These are phyloP conservation scores for Ceratitis capitata DNA, from an alignment of 1,140 invertebrate species.

Conservation along the genomic window DNA sequence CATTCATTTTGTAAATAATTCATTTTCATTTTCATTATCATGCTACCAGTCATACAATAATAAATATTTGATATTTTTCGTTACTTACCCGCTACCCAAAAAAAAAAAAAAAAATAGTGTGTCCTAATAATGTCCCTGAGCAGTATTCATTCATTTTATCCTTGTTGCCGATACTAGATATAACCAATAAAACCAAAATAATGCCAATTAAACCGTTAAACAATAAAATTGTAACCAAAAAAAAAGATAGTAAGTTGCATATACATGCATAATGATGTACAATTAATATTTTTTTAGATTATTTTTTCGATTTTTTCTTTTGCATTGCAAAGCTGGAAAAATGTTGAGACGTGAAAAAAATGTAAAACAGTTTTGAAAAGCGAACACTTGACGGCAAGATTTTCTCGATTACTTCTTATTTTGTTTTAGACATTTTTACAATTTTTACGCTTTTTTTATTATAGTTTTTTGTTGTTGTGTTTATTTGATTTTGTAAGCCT, in stretches of 20 bases:
- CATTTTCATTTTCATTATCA: constrained; percentile 13
- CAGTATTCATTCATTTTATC: background rate
- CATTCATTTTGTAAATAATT: constrained; percentile 34
- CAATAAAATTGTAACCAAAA: background rate
- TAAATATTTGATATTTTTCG: background rate
- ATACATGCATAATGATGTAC: background rate
- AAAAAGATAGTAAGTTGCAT: background rate
- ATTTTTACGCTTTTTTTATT: background rate
- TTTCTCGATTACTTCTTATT: background rate
- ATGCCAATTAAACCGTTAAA: background rate
- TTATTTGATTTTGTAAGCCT: constrained; percentile 45
- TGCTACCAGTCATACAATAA: background rate
- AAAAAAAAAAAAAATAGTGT: background rate
- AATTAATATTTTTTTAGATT: background rate
- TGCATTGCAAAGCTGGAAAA: background rate
- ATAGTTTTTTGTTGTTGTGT: constrained; percentile 37
- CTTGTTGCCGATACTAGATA: constrained; percentile 11
- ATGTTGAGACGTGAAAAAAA: background rate
- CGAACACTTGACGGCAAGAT: background rate
- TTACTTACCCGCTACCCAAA: no score
- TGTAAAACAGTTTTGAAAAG: background rate
- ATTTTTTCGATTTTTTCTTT: constrained; percentile 37
- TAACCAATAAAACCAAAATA: background rate
- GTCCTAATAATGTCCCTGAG: background rate
- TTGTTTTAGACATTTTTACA: constrained; percentile 6